Evolutionary conservation across 2,113 vertebrate genomes (phyloP).

Genomic region (Peucedramus taeniatus): DNA sequence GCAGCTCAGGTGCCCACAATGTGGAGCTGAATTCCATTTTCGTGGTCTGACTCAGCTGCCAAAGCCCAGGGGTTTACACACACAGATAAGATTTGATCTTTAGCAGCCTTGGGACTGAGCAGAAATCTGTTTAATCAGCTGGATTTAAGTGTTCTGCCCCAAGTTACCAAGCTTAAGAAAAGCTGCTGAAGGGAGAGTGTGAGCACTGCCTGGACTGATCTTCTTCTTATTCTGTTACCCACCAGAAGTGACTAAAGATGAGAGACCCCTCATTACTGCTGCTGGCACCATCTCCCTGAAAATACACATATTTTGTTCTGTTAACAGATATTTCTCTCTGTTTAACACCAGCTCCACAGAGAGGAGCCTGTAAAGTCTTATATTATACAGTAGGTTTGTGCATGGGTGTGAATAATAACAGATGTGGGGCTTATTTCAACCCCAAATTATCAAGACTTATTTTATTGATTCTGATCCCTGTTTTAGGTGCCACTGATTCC

Average conservation of each 20-base stretch:
- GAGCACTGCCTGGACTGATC: background rate
- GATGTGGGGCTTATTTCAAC: background rate
- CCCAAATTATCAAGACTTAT: background rate
- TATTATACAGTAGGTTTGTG: background rate
- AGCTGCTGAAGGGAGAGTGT: background rate
- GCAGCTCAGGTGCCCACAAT: background rate
- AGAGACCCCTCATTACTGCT: background rate
- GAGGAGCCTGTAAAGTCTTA: fast-evolving
- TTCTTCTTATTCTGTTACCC: background rate
- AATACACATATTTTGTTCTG: background rate
- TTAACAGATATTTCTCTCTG: background rate
- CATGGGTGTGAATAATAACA: background rate
- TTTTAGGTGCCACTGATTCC: background rate
- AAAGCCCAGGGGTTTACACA: background rate
- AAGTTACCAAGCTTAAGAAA: background rate
- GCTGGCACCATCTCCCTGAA: background rate
- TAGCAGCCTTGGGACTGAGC: background rate
- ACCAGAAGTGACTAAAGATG: background rate
- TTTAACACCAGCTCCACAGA: background rate
- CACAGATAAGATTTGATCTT: background rate
- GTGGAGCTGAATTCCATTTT: background rate
- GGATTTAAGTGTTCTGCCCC: background rate
- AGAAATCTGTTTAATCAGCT: background rate
- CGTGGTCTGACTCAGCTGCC: background rate
- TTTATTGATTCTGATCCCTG: background rate